Evolutionary conservation across 2,113 vertebrate species (phyloP).

Genomic region (Bufo gargarizans): DNA sequence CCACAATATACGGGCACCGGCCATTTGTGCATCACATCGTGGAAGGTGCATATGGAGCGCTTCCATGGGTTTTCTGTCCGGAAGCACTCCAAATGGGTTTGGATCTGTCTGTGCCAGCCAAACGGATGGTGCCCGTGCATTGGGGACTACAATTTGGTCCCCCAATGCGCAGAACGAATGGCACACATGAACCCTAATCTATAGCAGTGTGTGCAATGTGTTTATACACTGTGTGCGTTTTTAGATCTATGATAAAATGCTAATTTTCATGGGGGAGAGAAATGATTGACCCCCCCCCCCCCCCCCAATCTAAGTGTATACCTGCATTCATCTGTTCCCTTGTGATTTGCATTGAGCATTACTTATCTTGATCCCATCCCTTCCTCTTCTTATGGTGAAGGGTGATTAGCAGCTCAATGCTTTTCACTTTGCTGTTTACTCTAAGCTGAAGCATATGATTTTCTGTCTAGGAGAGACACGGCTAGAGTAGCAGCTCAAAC

Average conservation of each 20-base stretch:
- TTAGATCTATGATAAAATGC: neutral
- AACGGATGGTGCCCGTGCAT: too few species aligned
- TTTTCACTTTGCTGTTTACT: constrained; percentile 45
- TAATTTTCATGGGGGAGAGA: neutral
- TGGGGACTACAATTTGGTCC: too few species aligned
- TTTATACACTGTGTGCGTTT: neutral
- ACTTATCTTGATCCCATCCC: constrained; percentile 24
- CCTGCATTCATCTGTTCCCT: neutral
- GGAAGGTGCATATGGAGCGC: too few species aligned
- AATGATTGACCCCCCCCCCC: neutral
- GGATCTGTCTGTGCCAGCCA: too few species aligned
- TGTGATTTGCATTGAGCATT: neutral
- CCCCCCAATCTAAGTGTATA: neutral
- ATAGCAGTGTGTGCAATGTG: neutral
- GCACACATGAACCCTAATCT: too few species aligned
- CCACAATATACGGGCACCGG: too few species aligned
- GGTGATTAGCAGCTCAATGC: constrained; percentile 43
- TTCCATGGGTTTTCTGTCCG: too few species aligned
- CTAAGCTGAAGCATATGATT: constrained; percentile 48
- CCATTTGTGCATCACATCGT: too few species aligned
- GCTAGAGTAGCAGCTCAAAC: constrained; percentile 30
- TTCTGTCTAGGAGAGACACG: constrained; percentile 31
- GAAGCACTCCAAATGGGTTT: too few species aligned
- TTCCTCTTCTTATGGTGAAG: constrained; percentile 3
- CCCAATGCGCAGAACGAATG: too few species aligned